phyloP scores from a whole-genome alignment of 2,888 invertebrate genomes.

The Blomia tropicalis region DNA sequence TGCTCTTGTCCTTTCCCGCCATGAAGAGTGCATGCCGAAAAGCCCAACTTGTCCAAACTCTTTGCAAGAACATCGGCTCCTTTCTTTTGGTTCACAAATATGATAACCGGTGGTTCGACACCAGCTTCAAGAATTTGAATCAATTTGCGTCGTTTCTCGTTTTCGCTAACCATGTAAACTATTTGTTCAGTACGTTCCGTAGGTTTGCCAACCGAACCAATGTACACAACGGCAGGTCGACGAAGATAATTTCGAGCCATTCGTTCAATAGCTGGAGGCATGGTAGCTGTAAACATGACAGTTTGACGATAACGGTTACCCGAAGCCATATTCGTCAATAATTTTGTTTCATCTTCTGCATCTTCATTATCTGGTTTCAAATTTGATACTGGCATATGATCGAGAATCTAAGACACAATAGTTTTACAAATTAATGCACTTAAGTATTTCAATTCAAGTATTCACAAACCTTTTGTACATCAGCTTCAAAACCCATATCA shows the following conservation, averaged over 20 bases:
- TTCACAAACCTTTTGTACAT: slow-evolving; percentile 90
- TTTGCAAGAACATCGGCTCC: slow-evolving; percentile 94
- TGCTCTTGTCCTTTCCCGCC: slow-evolving; percentile 99
- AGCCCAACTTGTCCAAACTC: slow-evolving; percentile 87
- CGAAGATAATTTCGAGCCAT: slow-evolving; percentile 83
- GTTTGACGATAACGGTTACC: slow-evolving; percentile 89
- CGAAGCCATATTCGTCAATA: slow-evolving; percentile 79
- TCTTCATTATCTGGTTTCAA: slow-evolving; percentile 95
- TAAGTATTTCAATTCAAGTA: no score
- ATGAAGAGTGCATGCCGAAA: slow-evolving; percentile 89
- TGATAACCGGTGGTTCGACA: slow-evolving; percentile 91
- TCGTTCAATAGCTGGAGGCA: slow-evolving; percentile 95
- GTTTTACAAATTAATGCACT: no score
- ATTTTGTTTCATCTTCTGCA: slow-evolving; percentile 77
- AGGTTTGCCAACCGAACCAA: slow-evolving; percentile 89
- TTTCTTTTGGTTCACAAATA: slow-evolving; percentile 99
- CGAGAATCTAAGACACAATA: no score
- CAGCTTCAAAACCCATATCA: slow-evolving; percentile 98
- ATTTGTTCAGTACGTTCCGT: slow-evolving; percentile 95
- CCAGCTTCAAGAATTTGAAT: slow-evolving; percentile 76
- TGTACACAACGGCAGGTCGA: slow-evolving; percentile 90
- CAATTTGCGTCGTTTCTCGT: slow-evolving; percentile 83
- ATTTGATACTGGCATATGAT: slow-evolving; percentile 94
- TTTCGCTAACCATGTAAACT: slow-evolving; percentile 82
- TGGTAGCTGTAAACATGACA: slow-evolving; percentile 99